These are phyloP conservation scores for Callosobruchus maculatus DNA, from an alignment of 2,888 invertebrate species.

Conservation along the genomic window DNA sequence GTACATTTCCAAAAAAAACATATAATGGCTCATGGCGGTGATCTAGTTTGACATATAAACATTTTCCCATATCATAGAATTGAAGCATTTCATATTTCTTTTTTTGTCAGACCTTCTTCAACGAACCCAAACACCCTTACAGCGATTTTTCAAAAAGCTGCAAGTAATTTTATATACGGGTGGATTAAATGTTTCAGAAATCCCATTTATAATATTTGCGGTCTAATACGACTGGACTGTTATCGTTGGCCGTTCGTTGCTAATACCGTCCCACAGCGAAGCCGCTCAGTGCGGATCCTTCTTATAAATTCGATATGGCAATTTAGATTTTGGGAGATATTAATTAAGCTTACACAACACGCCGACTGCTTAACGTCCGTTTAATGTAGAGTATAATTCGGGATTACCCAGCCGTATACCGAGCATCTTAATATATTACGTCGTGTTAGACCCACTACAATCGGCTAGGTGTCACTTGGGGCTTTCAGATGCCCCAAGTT, in stretches of 20 bases:
- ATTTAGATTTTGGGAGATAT: not conserved
- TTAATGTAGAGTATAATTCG: not conserved
- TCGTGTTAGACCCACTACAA: not conserved
- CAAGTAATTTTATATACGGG: too few species aligned
- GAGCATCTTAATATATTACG: not conserved
- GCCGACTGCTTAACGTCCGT: not conserved
- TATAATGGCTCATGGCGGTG: too few species aligned
- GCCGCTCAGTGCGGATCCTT: not conserved
- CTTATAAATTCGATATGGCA: not conserved
- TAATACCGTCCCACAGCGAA: not conserved
- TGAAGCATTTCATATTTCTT: too few species aligned
- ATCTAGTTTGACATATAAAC: too few species aligned
- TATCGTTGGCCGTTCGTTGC: not conserved
- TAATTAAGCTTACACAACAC: not conserved
- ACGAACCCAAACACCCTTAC: too few species aligned
- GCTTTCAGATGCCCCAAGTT: too few species aligned
- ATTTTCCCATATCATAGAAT: too few species aligned
- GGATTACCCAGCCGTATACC: not conserved
- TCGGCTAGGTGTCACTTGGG: not conserved
- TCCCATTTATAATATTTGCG: too few species aligned
- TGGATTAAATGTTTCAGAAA: too few species aligned
- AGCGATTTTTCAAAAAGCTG: too few species aligned
- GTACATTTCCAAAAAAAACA: too few species aligned
- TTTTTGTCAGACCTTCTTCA: too few species aligned
- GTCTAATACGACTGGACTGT: not conserved